Evolutionary conservation across 2,888 invertebrate genomes (phyloP).

Genomic region (Drosophila seclusa): DNA sequence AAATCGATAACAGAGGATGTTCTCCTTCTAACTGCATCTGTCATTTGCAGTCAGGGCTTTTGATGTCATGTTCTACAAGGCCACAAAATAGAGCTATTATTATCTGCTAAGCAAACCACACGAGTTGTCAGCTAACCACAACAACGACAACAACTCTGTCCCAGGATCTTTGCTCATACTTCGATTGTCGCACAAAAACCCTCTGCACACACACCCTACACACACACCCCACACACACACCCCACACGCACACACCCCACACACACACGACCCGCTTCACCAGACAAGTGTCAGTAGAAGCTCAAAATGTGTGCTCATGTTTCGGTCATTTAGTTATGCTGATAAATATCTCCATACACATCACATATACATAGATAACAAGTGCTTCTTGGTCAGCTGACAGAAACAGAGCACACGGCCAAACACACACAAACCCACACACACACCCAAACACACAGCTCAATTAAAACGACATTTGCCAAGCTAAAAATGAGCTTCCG

Average conservation of each 20-base stretch:
- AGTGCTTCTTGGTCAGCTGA: slow-evolving; percentile 48
- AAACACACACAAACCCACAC: slow-evolving; percentile 23
- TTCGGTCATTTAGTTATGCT: slow-evolving; percentile 42
- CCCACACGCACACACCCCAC: too few species aligned
- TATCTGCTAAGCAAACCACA: slow-evolving; percentile 22
- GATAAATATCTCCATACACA: slow-evolving; percentile 8
- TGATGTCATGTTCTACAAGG: not conserved
- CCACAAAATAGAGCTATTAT: slow-evolving; percentile 11
- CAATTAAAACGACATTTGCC: slow-evolving; percentile 73
- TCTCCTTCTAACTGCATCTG: not conserved
- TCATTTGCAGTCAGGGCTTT: slow-evolving; percentile 20
- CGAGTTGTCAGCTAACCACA: slow-evolving; percentile 32
- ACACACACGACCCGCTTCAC: not conserved
- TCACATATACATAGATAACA: slow-evolving; percentile 17
- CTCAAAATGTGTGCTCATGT: slow-evolving; percentile 52
- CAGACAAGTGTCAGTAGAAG: not conserved
- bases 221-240: not conserved
- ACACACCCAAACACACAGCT: slow-evolving; percentile 28
- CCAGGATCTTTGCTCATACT: slow-evolving; percentile 25
- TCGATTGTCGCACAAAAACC: slow-evolving; percentile 12
- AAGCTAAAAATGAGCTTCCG: slow-evolving; percentile 70
- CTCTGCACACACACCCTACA: not conserved
- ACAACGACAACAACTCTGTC: slow-evolving; percentile 6
- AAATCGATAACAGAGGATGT: not conserved
- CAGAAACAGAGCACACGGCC: slow-evolving; percentile 41